Percentiles rank a stretch among this genome's conserved stretches.
Conservation (phyloP, 2,888 invertebrate genomes). For the Itoplectis maculator region DNA sequence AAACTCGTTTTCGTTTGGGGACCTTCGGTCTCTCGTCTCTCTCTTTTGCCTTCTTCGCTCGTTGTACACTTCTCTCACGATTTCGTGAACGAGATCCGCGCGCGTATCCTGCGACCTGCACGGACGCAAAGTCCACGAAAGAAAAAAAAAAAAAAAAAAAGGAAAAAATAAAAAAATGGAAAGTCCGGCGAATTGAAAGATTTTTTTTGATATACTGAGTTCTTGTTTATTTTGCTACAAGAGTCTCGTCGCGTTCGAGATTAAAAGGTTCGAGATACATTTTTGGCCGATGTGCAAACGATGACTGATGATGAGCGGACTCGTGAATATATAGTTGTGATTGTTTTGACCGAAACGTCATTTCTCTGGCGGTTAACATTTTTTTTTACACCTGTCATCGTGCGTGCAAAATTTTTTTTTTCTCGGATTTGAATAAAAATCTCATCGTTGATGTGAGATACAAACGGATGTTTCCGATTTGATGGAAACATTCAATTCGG, state of each 20-base stretch:
- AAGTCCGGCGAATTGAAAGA: conserved; percentile 22
- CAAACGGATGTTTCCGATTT: too few species aligned
- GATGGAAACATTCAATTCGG: too few species aligned
- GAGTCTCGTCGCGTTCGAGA: neutral
- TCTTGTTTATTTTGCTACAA: conserved; percentile 5
- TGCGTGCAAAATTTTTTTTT: neutral
- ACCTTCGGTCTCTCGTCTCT: conserved; percentile 45
- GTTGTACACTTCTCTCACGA: conserved; percentile 9
- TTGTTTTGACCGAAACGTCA: neutral
- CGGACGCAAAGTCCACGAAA: neutral
- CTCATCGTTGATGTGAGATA: neutral
- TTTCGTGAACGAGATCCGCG: conserved; percentile 5
- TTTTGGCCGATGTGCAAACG: neutral
- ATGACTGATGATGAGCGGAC: conserved; percentile 23
- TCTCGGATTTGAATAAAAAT: neutral
- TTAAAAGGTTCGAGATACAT: conserved; percentile 25
- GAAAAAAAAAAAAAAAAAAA: neutral
- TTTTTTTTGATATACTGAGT: conserved; percentile 27
- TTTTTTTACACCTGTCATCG: neutral
- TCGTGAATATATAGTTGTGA: neutral
- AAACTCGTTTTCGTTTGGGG: conserved; percentile 63
- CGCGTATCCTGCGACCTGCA: neutral
- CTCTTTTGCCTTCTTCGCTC: conserved; percentile 4
- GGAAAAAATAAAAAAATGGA: conserved; percentile 25
- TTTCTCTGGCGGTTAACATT: neutral